Evolutionary conservation across 2,797 vertebrate species (phyloP).

Genomic region (Enteromius anoplus): DNA sequence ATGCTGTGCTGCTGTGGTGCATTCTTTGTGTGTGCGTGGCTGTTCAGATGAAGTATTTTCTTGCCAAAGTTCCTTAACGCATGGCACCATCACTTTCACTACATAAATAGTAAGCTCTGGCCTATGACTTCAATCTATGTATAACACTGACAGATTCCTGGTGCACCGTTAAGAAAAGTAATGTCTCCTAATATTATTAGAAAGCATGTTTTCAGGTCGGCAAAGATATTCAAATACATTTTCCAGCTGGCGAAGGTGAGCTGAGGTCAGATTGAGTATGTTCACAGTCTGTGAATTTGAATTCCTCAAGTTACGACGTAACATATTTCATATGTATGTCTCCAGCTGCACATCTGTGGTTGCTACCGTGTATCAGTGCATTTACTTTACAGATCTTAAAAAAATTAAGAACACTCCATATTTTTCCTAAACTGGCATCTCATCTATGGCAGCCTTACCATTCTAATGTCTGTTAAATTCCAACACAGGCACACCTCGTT

Average conservation of each 20-base stretch:
- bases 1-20: slow-evolving; percentile 11
- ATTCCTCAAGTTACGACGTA: neutral
- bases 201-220: neutral
- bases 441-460: neutral
- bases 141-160: slow-evolving; percentile 9
- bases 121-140: neutral
- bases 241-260: neutral
- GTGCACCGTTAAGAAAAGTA: neutral
- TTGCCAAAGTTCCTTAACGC: slow-evolving; percentile 10
- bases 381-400: neutral
- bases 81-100: slow-evolving; percentile 13
- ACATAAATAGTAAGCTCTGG: slow-evolving; percentile 38
- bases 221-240: neutral
- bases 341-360: neutral
- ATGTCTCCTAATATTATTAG: slow-evolving; percentile 26
- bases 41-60: neutral
- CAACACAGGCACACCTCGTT: neutral
- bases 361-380: neutral
- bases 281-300: slow-evolving; percentile 1
- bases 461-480: neutral
- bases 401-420: neutral
- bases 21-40: slow-evolving; percentile 4
- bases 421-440: neutral
- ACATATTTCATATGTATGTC: neutral
- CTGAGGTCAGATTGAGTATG: slow-evolving; percentile 8